A percentile compares a stretch with the other conserved stretches of the same genome.
Conservation (phyloP, 2,797 vertebrate genomes). For the Melanogrammus aeglefinus region DNA sequence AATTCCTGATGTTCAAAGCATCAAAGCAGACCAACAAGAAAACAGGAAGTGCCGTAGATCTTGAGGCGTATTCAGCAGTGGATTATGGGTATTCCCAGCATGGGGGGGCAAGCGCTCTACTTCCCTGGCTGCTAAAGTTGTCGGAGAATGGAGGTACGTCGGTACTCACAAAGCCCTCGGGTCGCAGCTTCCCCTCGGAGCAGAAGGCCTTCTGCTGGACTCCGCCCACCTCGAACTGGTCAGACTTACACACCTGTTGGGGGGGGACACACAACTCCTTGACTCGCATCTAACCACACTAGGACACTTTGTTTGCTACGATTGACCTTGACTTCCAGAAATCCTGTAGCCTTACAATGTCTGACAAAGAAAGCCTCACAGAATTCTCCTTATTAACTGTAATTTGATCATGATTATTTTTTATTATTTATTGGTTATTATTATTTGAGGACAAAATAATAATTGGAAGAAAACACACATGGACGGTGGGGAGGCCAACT, state of each 20-base stretch:
- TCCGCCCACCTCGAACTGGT: slow-evolving; percentile 52
- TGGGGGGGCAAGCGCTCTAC: neutral
- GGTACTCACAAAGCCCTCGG: slow-evolving; percentile 68
- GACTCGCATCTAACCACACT: neutral
- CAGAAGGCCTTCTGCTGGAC: slow-evolving; percentile 72
- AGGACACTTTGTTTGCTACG: neutral
- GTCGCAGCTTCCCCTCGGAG: slow-evolving; percentile 46
- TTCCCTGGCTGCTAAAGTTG: neutral
- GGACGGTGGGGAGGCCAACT: slow-evolving; percentile 50
- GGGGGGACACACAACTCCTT: neutral
- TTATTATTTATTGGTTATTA: too few species aligned
- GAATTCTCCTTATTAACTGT: neutral
- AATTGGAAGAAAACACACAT: neutral
- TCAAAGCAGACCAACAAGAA: neutral
- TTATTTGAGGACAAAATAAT: neutral
- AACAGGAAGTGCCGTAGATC: neutral
- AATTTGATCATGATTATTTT: neutral
- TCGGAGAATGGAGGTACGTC: neutral
- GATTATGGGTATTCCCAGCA: neutral
- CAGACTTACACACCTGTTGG: slow-evolving; percentile 76
- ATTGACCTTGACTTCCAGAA: neutral
- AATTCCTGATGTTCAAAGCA: neutral
- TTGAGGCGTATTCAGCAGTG: neutral
- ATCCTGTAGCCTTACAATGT: neutral
- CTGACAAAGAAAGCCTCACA: neutral